Conservation (phyloP, 2,888 invertebrate species). For the Campopleginae sp. region DNA sequence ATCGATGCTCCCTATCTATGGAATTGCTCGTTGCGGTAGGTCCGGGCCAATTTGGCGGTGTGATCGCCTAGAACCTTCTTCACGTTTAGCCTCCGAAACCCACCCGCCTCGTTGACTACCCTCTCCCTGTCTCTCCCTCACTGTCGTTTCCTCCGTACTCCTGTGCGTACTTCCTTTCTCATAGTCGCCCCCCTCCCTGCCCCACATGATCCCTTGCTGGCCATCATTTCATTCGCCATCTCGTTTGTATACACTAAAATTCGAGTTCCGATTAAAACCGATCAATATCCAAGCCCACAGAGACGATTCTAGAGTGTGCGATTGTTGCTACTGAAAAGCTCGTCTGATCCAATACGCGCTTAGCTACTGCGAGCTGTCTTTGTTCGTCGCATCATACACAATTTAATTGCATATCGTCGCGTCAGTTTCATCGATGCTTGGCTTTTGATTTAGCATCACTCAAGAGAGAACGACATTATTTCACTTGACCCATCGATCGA, state of each 20-base stretch:
- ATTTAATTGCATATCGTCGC: background rate
- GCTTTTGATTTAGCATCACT: background rate
- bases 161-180: constrained; percentile 49
- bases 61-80: constrained; percentile 64
- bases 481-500: background rate
- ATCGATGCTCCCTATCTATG: constrained; percentile 68
- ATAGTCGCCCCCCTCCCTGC: constrained; percentile 14
- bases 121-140: background rate
- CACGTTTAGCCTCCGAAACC: constrained; percentile 38
- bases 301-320: constrained; percentile 13
- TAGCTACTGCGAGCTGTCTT: background rate
- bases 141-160: background rate
- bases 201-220: background rate
- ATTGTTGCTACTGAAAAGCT: constrained; percentile 35
- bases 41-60: constrained; percentile 67
- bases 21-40: constrained; percentile 74
- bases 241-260: constrained; percentile 31
- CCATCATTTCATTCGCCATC: constrained; percentile 22
- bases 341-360: background rate
- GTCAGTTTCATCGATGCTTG: background rate
- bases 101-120: constrained; percentile 30
- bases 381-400: background rate
- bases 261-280: constrained; percentile 57
- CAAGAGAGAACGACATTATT: background rate
- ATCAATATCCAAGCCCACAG: constrained; percentile 58